Evolutionary conservation across 2,113 vertebrate genomes (phyloP), one percentile per base, ranked within the genome.

Genomic region (Oncorhynchus keta): DNA sequence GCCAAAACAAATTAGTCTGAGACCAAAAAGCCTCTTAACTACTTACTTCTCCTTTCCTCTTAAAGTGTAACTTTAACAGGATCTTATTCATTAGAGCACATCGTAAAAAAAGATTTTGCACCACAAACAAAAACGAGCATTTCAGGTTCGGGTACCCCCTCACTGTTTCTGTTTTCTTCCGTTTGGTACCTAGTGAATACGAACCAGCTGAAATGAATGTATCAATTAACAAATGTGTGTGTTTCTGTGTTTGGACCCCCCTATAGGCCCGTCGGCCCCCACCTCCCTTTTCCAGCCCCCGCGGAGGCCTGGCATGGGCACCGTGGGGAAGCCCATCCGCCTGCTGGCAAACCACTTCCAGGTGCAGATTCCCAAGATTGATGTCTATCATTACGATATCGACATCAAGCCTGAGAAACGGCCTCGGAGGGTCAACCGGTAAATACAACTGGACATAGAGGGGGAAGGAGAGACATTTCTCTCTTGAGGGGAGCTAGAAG

Each of bases 361-460:
- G 95, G 97, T 99, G 83, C 98, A 99, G 94, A 99, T 99, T 90
- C 98, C 98, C 76, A 99, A 99, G 94, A 99, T 99, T 81, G 98
- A 99, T 81, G 98, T 99, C 78, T 99, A 99, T 93, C 98, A 99
- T 86, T 99, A 99, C 87, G 98, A 99, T 77, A 98, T 99, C 72
- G 98, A 99, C 91, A 99, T 99, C 92, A 99, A 99, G 90, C 98
- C 98, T 74, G 98, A 99, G 92, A 99, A 99, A 86, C 95, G 98
- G 3, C 98, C 98, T 81, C 95, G 98, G 1, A 94, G 98, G 92
- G 98, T 99, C 81, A 99, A 99, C 95, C 97, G 98, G 98, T 99
- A 94, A 80, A 51, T 28, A 11, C 14, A n/a, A 62, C 20, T 22
- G 67, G 20, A 24, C 18, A 20, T 48, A 13, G 68, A 32, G n/a